A percentile compares a stretch with the other conserved stretches of the same genome.
Evolutionary conservation across 2,113 vertebrate genomes (phyloP).

Genomic region (Epinephelus moara): DNA sequence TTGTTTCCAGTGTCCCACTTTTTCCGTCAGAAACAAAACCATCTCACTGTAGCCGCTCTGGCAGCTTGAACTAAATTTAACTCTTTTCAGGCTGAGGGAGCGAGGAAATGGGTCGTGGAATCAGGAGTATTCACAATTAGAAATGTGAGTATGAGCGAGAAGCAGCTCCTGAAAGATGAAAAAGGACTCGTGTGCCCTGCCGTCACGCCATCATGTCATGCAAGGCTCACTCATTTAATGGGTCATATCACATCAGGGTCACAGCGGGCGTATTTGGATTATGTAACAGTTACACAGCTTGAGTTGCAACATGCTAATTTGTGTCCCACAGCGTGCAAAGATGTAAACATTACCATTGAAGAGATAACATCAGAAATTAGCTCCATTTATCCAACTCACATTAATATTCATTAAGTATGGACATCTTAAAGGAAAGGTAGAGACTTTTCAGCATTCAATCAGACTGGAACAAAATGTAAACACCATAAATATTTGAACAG

Average conservation of each 20-base stretch:
- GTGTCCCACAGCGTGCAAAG: not conserved
- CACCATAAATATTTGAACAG: slow-evolving; percentile 49
- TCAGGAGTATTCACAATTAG: slow-evolving; percentile 45
- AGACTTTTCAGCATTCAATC: slow-evolving; percentile 6
- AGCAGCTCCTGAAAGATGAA: not conserved
- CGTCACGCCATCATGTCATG: slow-evolving; percentile 11
- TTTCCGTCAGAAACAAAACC: slow-evolving; percentile 37
- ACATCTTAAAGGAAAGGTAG: slow-evolving; percentile 38
- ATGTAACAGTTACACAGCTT: slow-evolving; percentile 19
- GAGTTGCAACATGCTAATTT: not conserved
- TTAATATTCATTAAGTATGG: slow-evolving; percentile 57
- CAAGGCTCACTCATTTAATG: slow-evolving; percentile 19
- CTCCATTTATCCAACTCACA: slow-evolving; percentile 41
- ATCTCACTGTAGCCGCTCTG: not conserved
- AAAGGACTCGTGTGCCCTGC: not conserved
- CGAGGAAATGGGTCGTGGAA: slow-evolving; percentile 44
- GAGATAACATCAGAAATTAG: not conserved
- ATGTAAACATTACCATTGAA: too few relatives aligned
- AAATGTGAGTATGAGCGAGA: not conserved
- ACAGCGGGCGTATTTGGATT: slow-evolving; percentile 12
- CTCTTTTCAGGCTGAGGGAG: slow-evolving; percentile 33
- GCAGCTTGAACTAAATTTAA: slow-evolving; percentile 51
- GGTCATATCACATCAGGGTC: slow-evolving; percentile 48
- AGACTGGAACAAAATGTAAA: slow-evolving; percentile 15
- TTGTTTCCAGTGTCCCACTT: slow-evolving; percentile 55